A percentile compares a stretch with the other conserved stretches of the same genome.
phyloP scores from a whole-genome alignment of 2,113 vertebrate genomes.

The Oxyruncus cristatus region DNA sequence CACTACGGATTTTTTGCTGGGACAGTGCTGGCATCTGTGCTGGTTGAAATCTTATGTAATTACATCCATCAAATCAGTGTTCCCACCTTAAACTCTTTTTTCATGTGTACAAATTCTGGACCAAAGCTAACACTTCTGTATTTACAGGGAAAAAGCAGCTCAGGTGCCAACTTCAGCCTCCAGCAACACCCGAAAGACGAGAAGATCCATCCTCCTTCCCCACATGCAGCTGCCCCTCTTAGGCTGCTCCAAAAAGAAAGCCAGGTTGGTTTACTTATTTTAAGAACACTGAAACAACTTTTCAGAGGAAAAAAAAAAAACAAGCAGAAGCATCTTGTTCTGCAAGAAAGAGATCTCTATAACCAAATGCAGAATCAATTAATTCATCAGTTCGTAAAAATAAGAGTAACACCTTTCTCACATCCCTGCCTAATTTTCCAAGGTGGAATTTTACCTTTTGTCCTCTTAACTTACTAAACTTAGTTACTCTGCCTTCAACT shows the following conservation, averaged over 20 bases:
- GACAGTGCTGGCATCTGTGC: background rate
- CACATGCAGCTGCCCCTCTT: background rate
- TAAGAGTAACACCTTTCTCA: background rate
- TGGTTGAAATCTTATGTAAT: background rate
- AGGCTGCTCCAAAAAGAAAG: background rate
- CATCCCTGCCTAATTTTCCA: background rate
- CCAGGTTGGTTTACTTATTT: background rate
- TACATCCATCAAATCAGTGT: background rate
- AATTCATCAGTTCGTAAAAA: background rate
- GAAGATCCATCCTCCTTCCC: background rate
- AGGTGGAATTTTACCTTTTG: background rate
- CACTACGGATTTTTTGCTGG: background rate
- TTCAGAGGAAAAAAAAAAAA: background rate
- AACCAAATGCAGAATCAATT: background rate
- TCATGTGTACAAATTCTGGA: accelerated
- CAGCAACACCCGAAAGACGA: background rate
- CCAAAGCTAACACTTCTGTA: background rate
- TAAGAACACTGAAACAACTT: background rate
- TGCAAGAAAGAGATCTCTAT: background rate
- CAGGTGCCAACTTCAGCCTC: background rate
- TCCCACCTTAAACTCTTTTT: background rate
- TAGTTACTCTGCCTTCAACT: background rate
- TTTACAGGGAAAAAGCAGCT: background rate
- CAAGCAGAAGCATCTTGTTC: background rate
- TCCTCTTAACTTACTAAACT: background rate